A percentile compares a stretch with the other conserved stretches of the same genome.
These are phyloP conservation scores for Margarornis squamiger DNA, from an alignment of 2,797 vertebrate genomes.

Conservation along the genomic window DNA sequence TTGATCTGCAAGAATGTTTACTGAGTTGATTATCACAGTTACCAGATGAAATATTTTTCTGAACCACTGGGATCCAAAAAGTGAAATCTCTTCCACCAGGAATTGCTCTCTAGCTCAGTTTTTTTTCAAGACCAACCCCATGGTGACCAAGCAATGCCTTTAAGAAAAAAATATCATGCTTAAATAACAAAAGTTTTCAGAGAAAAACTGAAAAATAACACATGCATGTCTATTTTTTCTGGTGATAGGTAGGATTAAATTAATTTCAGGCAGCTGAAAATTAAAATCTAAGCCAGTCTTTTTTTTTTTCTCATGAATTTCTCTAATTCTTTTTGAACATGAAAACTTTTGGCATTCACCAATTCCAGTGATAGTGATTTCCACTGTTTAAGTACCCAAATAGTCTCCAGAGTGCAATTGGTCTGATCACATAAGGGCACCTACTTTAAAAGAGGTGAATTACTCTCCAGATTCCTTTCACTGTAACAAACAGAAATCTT, in stretches of 20 bases:
- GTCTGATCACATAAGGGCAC: rapidly evolving
- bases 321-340: not conserved
- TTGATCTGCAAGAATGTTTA: not conserved
- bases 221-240: not conserved
- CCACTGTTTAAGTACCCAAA: not conserved
- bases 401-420: not conserved
- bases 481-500: not conserved
- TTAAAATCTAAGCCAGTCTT: not conserved
- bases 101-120: not conserved
- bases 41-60: not conserved
- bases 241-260: not conserved
- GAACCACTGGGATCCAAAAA: not conserved
- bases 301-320: not conserved
- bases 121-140: not conserved
- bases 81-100: not conserved
- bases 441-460: not conserved
- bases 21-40: not conserved
- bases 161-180: not conserved
- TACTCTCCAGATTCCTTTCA: not conserved
- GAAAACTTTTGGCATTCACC: not conserved
- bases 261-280: not conserved
- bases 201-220: not conserved
- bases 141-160: not conserved
- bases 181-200: not conserved
- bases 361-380: not conserved